phyloP scores from a whole-genome alignment of 1,140 invertebrate species.

The Gryon sp. region DNA sequence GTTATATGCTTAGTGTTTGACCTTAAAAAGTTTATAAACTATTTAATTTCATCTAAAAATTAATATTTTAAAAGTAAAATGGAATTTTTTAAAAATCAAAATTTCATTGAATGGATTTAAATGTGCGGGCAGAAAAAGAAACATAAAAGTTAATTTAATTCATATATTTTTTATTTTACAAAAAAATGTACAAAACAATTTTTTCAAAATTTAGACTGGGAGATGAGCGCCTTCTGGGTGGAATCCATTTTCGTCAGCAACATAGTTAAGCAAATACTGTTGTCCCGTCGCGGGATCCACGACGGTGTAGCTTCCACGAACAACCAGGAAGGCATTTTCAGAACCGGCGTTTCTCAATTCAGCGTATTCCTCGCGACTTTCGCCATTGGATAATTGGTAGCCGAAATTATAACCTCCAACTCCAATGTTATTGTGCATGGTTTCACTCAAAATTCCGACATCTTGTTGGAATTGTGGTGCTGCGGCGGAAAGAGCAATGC shows the following conservation, averaged over 20 bases:
- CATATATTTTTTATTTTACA: background rate
- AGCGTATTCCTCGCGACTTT: conserved; percentile 69
- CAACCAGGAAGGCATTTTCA: conserved; percentile 45
- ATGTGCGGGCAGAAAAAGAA: too few relatives aligned
- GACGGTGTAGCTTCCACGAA: conserved; percentile 72
- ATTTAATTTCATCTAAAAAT: too few relatives aligned
- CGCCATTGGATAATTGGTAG: conserved; percentile 83
- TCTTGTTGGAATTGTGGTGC: conserved; percentile 36
- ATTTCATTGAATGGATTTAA: too few relatives aligned
- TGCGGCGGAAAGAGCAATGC: conserved; percentile 9
- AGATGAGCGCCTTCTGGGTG: conserved; percentile 62
- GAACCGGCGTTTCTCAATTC: conserved; percentile 53
- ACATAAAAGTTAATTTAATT: conserved; percentile 4
- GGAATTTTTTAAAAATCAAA: too few relatives aligned
- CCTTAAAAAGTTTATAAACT: too few relatives aligned
- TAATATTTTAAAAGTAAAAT: too few relatives aligned
- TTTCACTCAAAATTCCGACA: conserved; percentile 68
- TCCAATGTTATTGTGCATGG: conserved; percentile 70
- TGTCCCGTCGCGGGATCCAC: conserved; percentile 66
- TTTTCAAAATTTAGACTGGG: conserved; percentile 21
- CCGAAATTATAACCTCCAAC: conserved; percentile 74
- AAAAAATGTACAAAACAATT: background rate
- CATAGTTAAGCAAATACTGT: conserved; percentile 70
- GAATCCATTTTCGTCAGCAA: conserved; percentile 77
- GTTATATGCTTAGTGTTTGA: too few relatives aligned